These are phyloP conservation scores for Lucinisca nassula DNA, from an alignment of 2,888 invertebrate genomes.

Conservation along the genomic window DNA sequence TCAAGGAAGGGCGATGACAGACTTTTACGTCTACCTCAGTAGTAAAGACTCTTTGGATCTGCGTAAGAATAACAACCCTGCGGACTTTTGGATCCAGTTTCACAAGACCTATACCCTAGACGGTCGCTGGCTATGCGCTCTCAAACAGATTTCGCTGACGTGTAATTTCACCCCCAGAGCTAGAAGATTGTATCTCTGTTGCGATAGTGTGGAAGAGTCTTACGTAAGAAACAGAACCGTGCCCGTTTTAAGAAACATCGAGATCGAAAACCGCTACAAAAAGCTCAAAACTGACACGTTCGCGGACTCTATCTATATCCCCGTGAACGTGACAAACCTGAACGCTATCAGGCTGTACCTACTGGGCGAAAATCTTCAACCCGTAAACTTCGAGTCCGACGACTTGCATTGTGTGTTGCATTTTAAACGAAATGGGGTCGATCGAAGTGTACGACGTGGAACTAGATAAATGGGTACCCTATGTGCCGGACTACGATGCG, in stretches of 20 bases:
- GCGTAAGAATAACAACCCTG: background rate
- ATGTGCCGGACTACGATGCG: background rate
- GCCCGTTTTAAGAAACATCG: background rate
- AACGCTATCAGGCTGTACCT: too few species aligned
- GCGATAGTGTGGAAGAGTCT: background rate
- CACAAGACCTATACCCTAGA: constrained; percentile 14
- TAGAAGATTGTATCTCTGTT: background rate
- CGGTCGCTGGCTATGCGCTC: constrained; percentile 1
- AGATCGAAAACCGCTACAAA: background rate
- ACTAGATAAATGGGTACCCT: background rate
- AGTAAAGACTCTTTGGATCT: background rate
- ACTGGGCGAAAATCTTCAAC: background rate
- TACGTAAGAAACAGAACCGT: background rate
- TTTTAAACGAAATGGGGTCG: background rate
- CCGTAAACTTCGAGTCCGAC: background rate
- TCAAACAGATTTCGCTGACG: background rate
- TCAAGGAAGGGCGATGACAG: too few species aligned
- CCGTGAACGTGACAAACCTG: background rate
- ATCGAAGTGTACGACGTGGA: background rate
- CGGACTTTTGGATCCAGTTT: constrained; percentile 12
- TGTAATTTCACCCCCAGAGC: background rate
- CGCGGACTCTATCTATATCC: background rate
- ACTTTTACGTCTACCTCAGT: too few species aligned
- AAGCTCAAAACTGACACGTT: background rate
- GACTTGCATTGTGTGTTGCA: background rate